Base-by-base conservation (phyloP, 1,140 invertebrate genomes). In the Panonychus citri region DNA sequence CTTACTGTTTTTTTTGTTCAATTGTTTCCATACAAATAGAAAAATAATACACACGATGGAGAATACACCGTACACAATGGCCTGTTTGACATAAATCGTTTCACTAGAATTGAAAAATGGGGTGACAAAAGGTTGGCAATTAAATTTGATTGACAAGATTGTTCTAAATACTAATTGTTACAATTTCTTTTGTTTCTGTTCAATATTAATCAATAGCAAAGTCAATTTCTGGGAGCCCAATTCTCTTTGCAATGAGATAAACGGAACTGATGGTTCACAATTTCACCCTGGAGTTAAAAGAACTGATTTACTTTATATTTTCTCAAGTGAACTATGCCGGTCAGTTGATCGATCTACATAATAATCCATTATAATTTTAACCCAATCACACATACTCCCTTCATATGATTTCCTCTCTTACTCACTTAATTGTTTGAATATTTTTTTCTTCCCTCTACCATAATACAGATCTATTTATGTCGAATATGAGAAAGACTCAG, bases 261-360 rank as follows among this genome's bases (percentile, higher is more conserved):
- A 66, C 24, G 67, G 65, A 24, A 67, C 65, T 27, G 66, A 68
- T 56, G 66, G 67, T 13, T 58, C 59, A 21, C 56, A 62, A 24
- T 67, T 68, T 54, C 54, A 59, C n/a, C 67, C 66, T 13, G 55
- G 57, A 25, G 27, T 69, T 12, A 12, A 53, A 37, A n/a, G 34
- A 39, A 53, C 30, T 17, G 52, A 53, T 37, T n/a, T 17, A 53
- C 24, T 53, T 21, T 37, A 19, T 21, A 17, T 39, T 37, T 53
- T 53, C 27, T 24, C n/a, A 19, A 24, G 24, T 17, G 52, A 53
- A 21, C 34, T 53, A 10, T 53, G 52, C 34, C 28, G 34, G 52
- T 53, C 15, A 53, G 52, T 53, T 1, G 7, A n/a, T n/a, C n/a
- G 21, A 53, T 30, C 10, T 46, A 2, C 21, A 46, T 46, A 7